These are phyloP conservation scores for Uropsilus gracilis DNA, from an alignment of 2,113 vertebrate species.

Conservation along the genomic window DNA sequence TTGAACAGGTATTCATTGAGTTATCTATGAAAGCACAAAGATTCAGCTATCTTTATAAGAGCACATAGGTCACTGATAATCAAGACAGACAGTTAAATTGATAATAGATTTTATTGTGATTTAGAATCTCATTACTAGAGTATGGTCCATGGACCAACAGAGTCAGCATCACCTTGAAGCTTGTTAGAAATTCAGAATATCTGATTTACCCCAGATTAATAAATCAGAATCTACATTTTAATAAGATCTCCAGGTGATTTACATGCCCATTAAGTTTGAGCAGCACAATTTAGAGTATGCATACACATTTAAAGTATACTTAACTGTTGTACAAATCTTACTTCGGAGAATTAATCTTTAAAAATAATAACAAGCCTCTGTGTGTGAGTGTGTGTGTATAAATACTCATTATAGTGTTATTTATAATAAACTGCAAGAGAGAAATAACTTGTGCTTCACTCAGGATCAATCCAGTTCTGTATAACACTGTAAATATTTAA, in stretches of 20 bases:
- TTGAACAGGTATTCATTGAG: not conserved
- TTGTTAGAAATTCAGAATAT: not conserved
- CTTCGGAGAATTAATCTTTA: constrained; percentile 37
- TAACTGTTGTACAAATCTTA: not conserved
- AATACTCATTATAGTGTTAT: not conserved
- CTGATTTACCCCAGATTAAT: not conserved
- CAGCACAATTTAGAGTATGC: not conserved
- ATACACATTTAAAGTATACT: not conserved
- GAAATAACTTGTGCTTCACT: not conserved
- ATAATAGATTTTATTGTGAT: not conserved
- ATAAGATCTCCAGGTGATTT: constrained; percentile 39
- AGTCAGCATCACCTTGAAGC: not conserved
- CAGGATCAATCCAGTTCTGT: not conserved
- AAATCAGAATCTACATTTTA: not conserved
- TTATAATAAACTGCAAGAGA: constrained; percentile 10
- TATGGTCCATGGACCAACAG: not conserved
- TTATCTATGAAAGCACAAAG: not conserved
- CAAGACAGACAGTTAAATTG: not conserved
- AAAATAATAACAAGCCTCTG: not conserved
- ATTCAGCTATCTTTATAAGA: not conserved
- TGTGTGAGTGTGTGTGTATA: too few species aligned
- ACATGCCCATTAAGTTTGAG: not conserved
- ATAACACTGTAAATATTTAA: not conserved
- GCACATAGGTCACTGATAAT: not conserved
- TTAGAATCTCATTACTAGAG: not conserved